Conservation (phyloP, 35 echinoderm and acorn worm species). For the Amphiura filiformis region DNA sequence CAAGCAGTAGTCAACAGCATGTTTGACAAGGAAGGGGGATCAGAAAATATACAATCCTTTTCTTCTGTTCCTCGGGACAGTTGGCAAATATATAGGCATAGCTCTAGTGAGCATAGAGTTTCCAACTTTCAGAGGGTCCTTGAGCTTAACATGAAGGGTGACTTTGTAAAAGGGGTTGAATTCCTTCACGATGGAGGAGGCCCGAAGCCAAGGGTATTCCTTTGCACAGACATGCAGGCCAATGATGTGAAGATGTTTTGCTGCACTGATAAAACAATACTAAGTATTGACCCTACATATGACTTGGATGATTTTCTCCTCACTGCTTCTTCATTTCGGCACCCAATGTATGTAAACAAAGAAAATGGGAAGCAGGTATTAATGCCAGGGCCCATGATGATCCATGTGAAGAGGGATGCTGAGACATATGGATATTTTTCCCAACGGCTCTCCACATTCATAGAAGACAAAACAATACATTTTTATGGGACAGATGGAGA, state of each 20-base stretch:
- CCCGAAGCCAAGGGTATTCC: background rate
- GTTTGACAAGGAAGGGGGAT: background rate
- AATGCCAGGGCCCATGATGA: background rate
- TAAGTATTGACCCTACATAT: background rate
- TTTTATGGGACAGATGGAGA: background rate
- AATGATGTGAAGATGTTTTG: background rate
- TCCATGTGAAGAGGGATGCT: background rate
- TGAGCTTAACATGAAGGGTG: no score
- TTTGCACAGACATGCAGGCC: background rate
- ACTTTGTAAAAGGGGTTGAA: background rate
- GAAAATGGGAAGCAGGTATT: background rate
- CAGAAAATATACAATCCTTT: background rate
- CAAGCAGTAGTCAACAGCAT: background rate
- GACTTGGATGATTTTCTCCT: background rate
- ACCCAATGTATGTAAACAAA: background rate
- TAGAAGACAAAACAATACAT: background rate
- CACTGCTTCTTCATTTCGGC: background rate
- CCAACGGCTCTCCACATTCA: background rate
- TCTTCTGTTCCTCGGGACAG: background rate
- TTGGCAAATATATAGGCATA: background rate
- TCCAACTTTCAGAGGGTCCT: no score
- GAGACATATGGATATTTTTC: background rate
- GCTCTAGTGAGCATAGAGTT: no score
- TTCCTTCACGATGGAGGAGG: background rate
- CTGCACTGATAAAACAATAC: background rate